A percentile compares a stretch with the other conserved stretches of the same genome.
These are phyloP conservation scores for Apis cerana DNA, from an alignment of 1,140 invertebrate genomes.

Conservation along the genomic window DNA sequence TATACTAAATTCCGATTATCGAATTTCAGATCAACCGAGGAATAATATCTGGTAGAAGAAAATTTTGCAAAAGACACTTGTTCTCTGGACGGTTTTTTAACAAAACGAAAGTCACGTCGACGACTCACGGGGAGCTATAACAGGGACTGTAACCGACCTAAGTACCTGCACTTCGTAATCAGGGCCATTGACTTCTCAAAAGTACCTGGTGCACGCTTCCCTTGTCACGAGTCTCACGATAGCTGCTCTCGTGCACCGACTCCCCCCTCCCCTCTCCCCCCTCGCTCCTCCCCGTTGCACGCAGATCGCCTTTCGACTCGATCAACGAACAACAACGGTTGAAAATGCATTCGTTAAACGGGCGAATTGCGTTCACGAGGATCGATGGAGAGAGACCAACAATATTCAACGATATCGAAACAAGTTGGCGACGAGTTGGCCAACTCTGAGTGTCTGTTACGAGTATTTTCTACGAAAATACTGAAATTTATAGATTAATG, in stretches of 20 bases:
- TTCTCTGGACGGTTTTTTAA: background rate
- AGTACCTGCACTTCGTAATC: constrained; percentile 54
- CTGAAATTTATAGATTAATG: too few relatives aligned
- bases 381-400: too few relatives aligned
- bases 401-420: background rate
- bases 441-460: too few relatives aligned
- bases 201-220: constrained; percentile 40
- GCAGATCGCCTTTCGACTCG: background rate
- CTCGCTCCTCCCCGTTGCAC: background rate
- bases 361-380: background rate
- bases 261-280: constrained; percentile 7
- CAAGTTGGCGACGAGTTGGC: background rate
- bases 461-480: too few relatives aligned
- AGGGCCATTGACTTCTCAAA: constrained; percentile 57
- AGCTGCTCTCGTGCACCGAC: constrained; percentile 35
- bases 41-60: too few relatives aligned
- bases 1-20: too few relatives aligned
- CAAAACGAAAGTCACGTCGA: constrained; percentile 35
- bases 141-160: constrained; percentile 36
- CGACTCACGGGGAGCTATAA: constrained; percentile 14
- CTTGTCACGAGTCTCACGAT: constrained; percentile 36
- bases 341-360: background rate
- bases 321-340: background rate
- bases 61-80: too few relatives aligned
- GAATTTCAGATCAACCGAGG: too few relatives aligned